phyloP scores from a whole-genome alignment of 2,113 vertebrate species.

The Clarias batrachus region DNA sequence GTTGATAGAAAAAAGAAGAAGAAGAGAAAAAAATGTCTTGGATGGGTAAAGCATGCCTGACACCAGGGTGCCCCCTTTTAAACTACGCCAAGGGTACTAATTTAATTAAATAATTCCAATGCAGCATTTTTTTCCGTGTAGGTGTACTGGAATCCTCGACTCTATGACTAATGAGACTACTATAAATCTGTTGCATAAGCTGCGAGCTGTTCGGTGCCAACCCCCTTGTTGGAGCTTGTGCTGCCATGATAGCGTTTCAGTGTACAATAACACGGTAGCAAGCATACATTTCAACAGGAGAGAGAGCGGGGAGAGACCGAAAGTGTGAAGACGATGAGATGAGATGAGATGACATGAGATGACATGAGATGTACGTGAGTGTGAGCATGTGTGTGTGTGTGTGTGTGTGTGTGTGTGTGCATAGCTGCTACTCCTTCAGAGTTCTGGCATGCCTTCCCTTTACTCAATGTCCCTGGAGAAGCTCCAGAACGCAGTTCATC shows the following conservation, averaged over 20 bases:
- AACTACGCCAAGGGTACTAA: neutral
- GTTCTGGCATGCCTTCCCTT: slow-evolving; percentile 52
- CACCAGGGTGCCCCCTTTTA: neutral
- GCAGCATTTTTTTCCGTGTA: slow-evolving; percentile 4
- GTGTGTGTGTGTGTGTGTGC: neutral
- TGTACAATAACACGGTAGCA: slow-evolving; percentile 20
- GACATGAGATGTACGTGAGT: slow-evolving; percentile 2
- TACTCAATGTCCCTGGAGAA: slow-evolving; percentile 64
- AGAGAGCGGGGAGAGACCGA: neutral
- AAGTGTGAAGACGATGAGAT: neutral
- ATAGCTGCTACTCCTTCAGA: slow-evolving; percentile 33
- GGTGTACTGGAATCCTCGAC: neutral
- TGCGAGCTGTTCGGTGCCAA: neutral
- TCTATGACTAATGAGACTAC: slow-evolving; percentile 18
- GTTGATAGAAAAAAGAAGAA: neutral
- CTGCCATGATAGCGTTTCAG: slow-evolving; percentile 16
- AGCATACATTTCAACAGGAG: neutral
- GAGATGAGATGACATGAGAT: neutral
- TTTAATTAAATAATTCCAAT: neutral
- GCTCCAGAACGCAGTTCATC: slow-evolving; percentile 57
- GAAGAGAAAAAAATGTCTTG: neutral
- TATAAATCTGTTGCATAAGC: slow-evolving; percentile 33
- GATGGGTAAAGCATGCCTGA: neutral
- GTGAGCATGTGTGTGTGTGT: slow-evolving; percentile 20
- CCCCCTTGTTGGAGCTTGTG: slow-evolving; percentile 25